phyloP scores from a whole-genome alignment of 2,888 invertebrate species.

The Smittia sp. region DNA sequence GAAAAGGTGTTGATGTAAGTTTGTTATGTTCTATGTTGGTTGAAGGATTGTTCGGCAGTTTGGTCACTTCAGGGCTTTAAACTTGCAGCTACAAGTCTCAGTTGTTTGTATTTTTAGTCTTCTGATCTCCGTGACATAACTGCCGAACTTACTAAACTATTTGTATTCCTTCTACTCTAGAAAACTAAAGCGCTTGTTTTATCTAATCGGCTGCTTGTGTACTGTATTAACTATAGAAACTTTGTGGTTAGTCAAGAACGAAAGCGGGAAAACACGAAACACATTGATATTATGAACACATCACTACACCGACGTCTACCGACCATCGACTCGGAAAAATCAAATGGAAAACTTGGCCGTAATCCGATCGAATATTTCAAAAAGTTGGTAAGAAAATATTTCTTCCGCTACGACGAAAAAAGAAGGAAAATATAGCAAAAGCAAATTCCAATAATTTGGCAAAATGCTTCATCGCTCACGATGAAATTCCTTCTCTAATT shows the following conservation, averaged over 20 bases:
- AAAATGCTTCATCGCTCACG: not conserved
- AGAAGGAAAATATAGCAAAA: not conserved
- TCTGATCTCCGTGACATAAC: too few relatives aligned
- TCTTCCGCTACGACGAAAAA: not conserved
- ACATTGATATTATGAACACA: not conserved
- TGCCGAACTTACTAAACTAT: too few relatives aligned
- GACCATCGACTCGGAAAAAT: not conserved
- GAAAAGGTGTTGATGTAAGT: slow-evolving; percentile 3
- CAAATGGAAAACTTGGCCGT: not conserved
- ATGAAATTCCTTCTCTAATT: slow-evolving; percentile 3
- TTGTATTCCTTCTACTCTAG: too few relatives aligned
- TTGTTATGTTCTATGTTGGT: not conserved
- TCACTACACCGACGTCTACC: not conserved
- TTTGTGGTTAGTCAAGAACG: not conserved
- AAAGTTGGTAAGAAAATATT: slow-evolving; percentile 13
- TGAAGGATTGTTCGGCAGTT: not conserved
- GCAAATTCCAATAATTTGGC: slow-evolving; percentile 6
- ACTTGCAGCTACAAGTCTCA: too few relatives aligned
- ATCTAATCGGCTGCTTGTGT: not conserved
- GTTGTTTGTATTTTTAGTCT: too few relatives aligned
- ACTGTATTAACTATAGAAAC: not conserved
- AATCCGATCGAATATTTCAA: not conserved
- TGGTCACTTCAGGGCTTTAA: too few relatives aligned
- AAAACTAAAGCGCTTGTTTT: not conserved
- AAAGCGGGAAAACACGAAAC: not conserved